A percentile compares a stretch with the other conserved stretches of the same genome.
Evolutionary conservation across 2,888 invertebrate species (phyloP).

Genomic region (Tuberolachnus salignus): DNA sequence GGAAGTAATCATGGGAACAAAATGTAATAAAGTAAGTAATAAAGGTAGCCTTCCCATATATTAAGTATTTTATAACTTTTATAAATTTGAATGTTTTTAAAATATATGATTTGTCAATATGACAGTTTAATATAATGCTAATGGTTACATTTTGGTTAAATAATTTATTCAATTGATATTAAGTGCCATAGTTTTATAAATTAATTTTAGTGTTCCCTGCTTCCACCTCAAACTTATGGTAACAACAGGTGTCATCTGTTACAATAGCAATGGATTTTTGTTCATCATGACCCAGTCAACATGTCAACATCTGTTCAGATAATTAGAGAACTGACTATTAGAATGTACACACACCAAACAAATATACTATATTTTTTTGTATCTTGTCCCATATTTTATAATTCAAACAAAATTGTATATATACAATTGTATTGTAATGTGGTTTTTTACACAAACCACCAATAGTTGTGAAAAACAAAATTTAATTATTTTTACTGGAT

Average conservation of each 20-base stretch:
- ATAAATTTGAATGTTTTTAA: not conserved
- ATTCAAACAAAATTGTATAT: no score
- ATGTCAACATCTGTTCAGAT: no score
- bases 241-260: no score
- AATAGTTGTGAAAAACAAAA: not conserved
- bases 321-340: no score
- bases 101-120: not conserved
- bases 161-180: not conserved
- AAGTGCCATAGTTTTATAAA: no score
- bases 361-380: no score
- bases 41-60: not conserved
- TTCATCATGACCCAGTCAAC: no score
- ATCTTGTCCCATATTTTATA: no score
- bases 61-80: not conserved
- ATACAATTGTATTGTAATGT: not conserved
- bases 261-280: no score
- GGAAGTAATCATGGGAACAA: constrained; percentile 94
- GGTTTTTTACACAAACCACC: not conserved
- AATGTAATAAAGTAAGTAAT: constrained; percentile 86
- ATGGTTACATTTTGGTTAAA: not conserved
- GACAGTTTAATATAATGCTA: not conserved
- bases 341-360: no score
- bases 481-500: not conserved
- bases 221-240: no score
- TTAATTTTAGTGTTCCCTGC: no score